A percentile compares a stretch with the other conserved stretches of the same genome.
phyloP scores from a whole-genome alignment of 2,888 invertebrate genomes.

The Zygothrica quintamaculata region DNA sequence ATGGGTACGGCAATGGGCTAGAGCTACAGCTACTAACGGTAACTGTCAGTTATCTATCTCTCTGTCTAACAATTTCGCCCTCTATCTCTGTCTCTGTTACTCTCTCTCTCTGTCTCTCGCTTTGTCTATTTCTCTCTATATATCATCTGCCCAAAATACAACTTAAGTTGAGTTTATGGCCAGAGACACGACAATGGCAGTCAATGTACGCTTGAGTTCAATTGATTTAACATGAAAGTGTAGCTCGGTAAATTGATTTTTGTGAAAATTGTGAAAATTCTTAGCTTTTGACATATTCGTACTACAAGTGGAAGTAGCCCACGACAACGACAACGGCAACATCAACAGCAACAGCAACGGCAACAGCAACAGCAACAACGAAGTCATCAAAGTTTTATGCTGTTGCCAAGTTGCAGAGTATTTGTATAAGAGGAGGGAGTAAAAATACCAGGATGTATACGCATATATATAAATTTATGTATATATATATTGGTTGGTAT shows the following conservation, averaged over 20 bases:
- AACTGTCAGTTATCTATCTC: slow-evolving; percentile 43
- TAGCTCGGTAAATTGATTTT: slow-evolving; percentile 78
- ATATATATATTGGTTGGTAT: slow-evolving; percentile 22
- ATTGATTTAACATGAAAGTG: slow-evolving; percentile 80
- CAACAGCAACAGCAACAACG: slow-evolving; percentile 12
- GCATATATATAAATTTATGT: slow-evolving; percentile 7
- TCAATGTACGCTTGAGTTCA: slow-evolving; percentile 75
- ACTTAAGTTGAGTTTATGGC: slow-evolving; percentile 17
- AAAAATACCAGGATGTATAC: slow-evolving; percentile 9
- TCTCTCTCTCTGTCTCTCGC: slow-evolving; percentile 1
- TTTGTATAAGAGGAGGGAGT: background rate
- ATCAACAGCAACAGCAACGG: too few species aligned
- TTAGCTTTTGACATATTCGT: slow-evolving; percentile 49
- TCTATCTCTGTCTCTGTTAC: slow-evolving; percentile 3
- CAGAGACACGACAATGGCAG: slow-evolving; percentile 59
- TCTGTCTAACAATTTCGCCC: background rate
- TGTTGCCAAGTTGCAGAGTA: slow-evolving; percentile 59
- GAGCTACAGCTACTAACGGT: slow-evolving; percentile 62
- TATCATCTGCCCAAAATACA: background rate
- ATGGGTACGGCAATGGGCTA: slow-evolving; percentile 64
- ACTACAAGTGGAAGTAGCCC: slow-evolving; percentile 29
- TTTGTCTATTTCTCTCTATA: slow-evolving; percentile 1
- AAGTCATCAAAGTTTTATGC: slow-evolving; percentile 66
- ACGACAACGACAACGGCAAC: slow-evolving; percentile 25
- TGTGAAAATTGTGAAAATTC: slow-evolving; percentile 51